A percentile compares a stretch with the other conserved stretches of the same genome.
Conservation (phyloP, 2,113 vertebrate genomes). For the Lathamus discolor region DNA sequence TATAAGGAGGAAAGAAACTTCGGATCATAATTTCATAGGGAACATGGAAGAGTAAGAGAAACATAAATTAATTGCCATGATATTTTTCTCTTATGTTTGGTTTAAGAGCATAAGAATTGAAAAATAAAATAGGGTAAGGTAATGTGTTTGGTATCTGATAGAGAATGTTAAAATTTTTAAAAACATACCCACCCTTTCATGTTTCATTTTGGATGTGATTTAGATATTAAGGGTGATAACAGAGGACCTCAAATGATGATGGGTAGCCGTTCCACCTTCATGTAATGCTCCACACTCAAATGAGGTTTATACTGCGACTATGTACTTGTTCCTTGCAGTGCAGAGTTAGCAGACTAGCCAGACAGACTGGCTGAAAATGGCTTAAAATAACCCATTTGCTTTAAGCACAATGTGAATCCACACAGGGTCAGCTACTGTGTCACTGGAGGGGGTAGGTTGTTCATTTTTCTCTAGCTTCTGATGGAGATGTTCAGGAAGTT, state of each 20-base stretch:
- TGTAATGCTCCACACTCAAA: not conserved
- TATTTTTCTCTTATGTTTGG: not conserved
- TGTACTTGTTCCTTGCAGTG: not conserved
- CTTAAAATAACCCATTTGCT: conserved; percentile 13
- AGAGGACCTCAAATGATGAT: not conserved
- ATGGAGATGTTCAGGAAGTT: not conserved
- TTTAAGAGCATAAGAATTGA: not conserved
- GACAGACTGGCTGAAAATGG: not conserved
- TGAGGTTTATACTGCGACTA: not conserved
- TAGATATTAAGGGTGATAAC: not conserved
- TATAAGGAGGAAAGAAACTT: not conserved
- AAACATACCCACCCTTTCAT: not conserved
- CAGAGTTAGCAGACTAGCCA: not conserved
- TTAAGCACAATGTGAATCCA: not conserved
- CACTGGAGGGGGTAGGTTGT: not conserved
- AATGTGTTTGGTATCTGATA: not conserved
- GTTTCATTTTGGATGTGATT: not conserved
- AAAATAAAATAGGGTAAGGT: not conserved
- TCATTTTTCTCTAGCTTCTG: not conserved
- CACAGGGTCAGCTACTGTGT: not conserved
- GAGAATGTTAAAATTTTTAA: not conserved
- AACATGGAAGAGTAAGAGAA: not conserved
- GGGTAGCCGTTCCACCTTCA: not conserved
- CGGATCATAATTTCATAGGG: not conserved
- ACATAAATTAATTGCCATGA: not conserved